These are phyloP conservation scores for Lasiurus cinereus DNA, from an alignment of 2,113 vertebrate genomes.

Conservation along the genomic window DNA sequence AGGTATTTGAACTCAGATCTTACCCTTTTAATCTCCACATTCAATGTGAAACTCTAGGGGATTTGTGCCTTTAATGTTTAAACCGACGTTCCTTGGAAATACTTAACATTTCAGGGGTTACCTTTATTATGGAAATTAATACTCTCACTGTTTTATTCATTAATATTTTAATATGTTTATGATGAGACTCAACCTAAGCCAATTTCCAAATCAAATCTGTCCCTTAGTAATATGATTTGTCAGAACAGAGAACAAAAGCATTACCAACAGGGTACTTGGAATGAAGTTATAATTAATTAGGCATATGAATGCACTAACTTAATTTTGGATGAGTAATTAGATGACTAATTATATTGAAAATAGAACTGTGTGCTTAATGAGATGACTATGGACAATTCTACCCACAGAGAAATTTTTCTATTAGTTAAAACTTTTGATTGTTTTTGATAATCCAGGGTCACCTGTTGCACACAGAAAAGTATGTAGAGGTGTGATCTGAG, in stretches of 20 bases:
- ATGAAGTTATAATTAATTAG: constrained; percentile 79
- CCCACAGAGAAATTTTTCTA: constrained; percentile 21
- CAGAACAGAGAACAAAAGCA: constrained; percentile 74
- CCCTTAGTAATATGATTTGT: constrained; percentile 72
- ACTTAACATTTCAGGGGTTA: neutral
- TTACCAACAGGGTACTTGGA: constrained; percentile 59
- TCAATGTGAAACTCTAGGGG: neutral
- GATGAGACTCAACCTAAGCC: constrained; percentile 66
- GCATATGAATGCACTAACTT: constrained; percentile 74
- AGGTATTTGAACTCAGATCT: neutral
- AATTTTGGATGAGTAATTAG: constrained; percentile 81
- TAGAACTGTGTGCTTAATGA: constrained; percentile 69
- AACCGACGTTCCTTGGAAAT: constrained; percentile 23
- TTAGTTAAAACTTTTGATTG: constrained; percentile 37
- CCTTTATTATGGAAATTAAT: constrained; percentile 72
- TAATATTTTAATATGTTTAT: constrained; percentile 73
- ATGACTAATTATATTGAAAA: constrained; percentile 81
- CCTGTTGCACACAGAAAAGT: neutral
- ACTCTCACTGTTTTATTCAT: constrained; percentile 77
- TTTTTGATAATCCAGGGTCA: neutral
- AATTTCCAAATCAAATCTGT: constrained; percentile 83
- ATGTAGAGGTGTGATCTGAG: neutral
- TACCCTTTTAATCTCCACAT: neutral
- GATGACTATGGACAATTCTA: neutral
- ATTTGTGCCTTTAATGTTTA: neutral